Conservation (phyloP, 2,113 vertebrate genomes). For the Zapus hudsonius region DNA sequence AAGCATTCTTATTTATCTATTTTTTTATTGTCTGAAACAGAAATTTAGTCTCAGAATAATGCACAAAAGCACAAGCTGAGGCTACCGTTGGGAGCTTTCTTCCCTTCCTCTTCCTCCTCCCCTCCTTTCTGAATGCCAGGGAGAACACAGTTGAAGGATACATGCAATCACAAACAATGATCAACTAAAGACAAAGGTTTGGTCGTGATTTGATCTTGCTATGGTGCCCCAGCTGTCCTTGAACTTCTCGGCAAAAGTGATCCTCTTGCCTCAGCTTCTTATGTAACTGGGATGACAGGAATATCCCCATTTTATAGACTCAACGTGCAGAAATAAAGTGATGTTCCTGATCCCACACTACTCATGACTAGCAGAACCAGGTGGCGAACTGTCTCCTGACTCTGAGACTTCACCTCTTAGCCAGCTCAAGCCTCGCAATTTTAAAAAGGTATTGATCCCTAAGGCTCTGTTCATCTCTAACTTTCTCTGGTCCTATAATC, state of each 20-base stretch:
- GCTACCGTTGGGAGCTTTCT: conserved; percentile 75
- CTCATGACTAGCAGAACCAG: neutral
- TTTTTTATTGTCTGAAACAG: conserved; percentile 82
- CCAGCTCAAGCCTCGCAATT: neutral
- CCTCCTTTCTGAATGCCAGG: conserved; percentile 78
- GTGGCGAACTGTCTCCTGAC: neutral
- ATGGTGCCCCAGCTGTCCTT: neutral
- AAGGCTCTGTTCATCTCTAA: neutral
- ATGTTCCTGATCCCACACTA: neutral
- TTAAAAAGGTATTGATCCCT: neutral
- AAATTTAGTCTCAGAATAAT: conserved; percentile 87
- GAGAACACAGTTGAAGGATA: conserved; percentile 82
- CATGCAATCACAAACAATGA: conserved; percentile 89
- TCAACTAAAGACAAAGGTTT: conserved; percentile 91
- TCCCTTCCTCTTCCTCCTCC: conserved; percentile 20
- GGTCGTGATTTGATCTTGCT: conserved; percentile 83
- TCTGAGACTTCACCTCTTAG: neutral
- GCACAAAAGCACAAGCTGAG: conserved; percentile 79
- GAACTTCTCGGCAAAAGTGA: neutral
- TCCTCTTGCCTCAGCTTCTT: neutral
- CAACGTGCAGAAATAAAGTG: neutral
- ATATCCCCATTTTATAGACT: neutral
- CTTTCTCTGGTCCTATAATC: neutral
- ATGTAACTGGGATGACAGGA: neutral
- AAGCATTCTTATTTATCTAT: neutral